Evolutionary conservation across 2,797 vertebrate genomes (phyloP).

Genomic region (Arrhamphus sclerolepis): DNA sequence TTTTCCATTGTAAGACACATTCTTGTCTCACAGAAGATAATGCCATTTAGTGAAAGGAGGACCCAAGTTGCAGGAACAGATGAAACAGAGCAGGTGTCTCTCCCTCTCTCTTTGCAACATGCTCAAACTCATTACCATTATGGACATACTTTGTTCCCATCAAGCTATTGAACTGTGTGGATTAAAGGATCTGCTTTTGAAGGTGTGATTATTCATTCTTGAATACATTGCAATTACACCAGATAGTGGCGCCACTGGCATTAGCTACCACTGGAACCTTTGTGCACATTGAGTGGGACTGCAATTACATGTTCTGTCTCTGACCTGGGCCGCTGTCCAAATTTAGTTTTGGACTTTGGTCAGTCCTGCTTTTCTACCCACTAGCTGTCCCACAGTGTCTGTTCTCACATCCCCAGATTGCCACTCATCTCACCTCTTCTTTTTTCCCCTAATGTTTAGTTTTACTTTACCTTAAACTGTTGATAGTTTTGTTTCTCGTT

Average conservation of each 20-base stretch:
- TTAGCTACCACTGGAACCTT: not conserved
- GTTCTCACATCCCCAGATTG: not conserved
- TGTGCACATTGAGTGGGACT: not conserved
- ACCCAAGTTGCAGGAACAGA: not conserved
- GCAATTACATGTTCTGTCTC: not conserved
- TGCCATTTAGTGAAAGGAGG: not conserved
- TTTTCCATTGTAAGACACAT: not conserved
- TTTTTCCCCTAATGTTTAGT: too few species aligned
- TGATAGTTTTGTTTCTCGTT: not conserved
- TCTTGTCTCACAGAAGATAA: not conserved
- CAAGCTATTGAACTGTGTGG: not conserved
- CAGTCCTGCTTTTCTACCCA: not conserved
- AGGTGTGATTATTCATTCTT: not conserved
- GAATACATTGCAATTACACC: not conserved
- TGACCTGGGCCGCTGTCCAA: not conserved
- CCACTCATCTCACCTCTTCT: too few species aligned
- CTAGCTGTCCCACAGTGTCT: not conserved
- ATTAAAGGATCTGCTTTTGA: conserved; percentile 5
- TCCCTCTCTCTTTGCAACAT: not conserved
- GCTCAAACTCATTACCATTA: not conserved
- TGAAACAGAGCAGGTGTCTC: not conserved
- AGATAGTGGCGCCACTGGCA: conserved; percentile 3
- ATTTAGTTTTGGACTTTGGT: not conserved
- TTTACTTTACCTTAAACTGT: not conserved
- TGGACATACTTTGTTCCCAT: conserved; percentile 5